Evolutionary conservation across 35 echinoderm and acorn worm genomes (phyloP).

Genomic region (Heliocidaris erythrogramma): DNA sequence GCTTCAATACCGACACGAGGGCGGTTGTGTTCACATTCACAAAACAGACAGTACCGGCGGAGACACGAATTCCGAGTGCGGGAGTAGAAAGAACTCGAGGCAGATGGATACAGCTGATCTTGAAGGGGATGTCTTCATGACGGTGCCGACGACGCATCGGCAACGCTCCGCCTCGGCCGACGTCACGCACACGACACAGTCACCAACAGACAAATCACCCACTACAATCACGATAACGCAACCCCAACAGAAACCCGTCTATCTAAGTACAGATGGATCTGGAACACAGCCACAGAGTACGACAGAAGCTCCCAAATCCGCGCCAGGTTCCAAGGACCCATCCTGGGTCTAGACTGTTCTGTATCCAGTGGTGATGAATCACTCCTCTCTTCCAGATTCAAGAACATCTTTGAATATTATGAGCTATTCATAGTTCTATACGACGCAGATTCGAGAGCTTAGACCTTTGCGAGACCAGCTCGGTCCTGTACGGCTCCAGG

Average conservation of each 20-base stretch:
- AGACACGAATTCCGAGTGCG: conserved; percentile 22
- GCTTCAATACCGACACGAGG: conserved; percentile 63
- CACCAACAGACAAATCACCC: conserved; percentile 1
- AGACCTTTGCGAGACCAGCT: not conserved
- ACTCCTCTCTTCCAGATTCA: conserved; percentile 8
- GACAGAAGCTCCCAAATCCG: conserved; percentile 29
- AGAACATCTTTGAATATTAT: not conserved
- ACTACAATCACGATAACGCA: not conserved
- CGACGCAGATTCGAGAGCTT: not conserved
- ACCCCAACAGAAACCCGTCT: conserved; percentile 39
- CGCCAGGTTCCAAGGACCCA: conserved; percentile 32
- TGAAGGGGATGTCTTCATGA: conserved; percentile 37
- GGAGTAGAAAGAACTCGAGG: conserved; percentile 46
- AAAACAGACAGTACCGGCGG: conserved; percentile 59
- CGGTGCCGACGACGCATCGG: conserved; percentile 33
- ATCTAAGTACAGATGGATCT: conserved; percentile 44
- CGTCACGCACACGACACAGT: conserved; percentile 1
- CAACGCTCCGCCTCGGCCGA: conserved; percentile 42
- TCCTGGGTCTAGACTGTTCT: conserved; percentile 39
- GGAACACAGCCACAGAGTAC: conserved; percentile 46
- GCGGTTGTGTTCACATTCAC: conserved; percentile 66
- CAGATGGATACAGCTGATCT: conserved; percentile 21
- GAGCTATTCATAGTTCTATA: not conserved
- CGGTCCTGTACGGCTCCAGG: not conserved
- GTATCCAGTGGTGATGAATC: not conserved